phyloP scores from a whole-genome alignment of 2,113 vertebrate species.

The Tenrec ecaudatus region DNA sequence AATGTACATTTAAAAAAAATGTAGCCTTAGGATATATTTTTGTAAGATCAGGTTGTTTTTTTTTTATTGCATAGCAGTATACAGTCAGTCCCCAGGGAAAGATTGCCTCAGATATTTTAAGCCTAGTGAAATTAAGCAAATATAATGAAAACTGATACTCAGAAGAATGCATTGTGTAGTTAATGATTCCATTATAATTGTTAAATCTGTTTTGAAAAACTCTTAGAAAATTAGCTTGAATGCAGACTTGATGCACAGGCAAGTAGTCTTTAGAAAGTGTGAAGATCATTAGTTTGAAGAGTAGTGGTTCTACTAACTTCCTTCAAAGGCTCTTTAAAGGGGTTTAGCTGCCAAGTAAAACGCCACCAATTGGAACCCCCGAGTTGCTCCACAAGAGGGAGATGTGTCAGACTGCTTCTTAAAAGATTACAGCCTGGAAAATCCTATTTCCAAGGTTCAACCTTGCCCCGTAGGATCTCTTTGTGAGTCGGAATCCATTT shows the following conservation, averaged over 20 bases:
- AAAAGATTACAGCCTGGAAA: background rate
- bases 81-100: background rate
- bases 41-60: conserved; percentile 25
- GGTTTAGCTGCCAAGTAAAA: background rate
- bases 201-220: conserved; percentile 35
- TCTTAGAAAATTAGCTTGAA: conserved; percentile 34
- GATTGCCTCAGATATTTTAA: conserved; percentile 52
- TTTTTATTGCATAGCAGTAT: conserved; percentile 43
- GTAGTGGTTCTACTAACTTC: conserved; percentile 22
- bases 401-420: no score
- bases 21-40: conserved; percentile 38
- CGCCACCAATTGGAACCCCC: no score
- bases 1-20: conserved; percentile 55
- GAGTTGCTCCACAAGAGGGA: no score
- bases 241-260: conserved; percentile 20
- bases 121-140: conserved; percentile 60
- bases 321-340: background rate
- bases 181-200: background rate
- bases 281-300: background rate
- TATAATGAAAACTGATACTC: conserved; percentile 56
- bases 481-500: background rate
- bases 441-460: no score
- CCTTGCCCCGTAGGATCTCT: background rate
- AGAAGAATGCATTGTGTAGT: background rate
- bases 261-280: conserved; percentile 16